These are phyloP conservation scores for Asbolus verrucosus DNA, from an alignment of 1,140 invertebrate genomes.

Conservation along the genomic window DNA sequence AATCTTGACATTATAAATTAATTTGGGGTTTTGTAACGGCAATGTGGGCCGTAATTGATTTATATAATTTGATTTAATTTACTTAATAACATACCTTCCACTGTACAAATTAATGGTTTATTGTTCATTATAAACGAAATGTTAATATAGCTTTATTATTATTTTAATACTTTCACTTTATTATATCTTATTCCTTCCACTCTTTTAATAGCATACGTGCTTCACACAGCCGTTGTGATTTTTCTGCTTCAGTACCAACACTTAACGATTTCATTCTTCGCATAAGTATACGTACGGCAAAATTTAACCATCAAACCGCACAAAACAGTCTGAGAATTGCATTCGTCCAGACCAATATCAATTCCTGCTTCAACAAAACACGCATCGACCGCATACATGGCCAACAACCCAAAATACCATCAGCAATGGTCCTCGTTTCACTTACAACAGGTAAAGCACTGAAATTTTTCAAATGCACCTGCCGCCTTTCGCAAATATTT, in stretches of 20 bases:
- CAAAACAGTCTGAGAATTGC: constrained; percentile 22
- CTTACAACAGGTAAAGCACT: constrained; percentile 16
- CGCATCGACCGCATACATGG: background rate
- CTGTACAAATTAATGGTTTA: constrained; percentile 7
- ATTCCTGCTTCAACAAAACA: background rate
- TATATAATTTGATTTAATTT: constrained; percentile 35
- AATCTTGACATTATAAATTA: constrained; percentile 29
- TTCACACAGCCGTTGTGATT: constrained; percentile 1
- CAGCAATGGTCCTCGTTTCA: background rate
- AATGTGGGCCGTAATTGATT: constrained; percentile 28
- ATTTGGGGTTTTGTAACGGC: constrained; percentile 25
- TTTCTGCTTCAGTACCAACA: background rate
- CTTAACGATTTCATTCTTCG: too few species aligned
- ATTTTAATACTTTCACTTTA: constrained; percentile 31
- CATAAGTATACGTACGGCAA: background rate
- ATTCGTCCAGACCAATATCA: background rate
- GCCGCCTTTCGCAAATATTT: constrained; percentile 9
- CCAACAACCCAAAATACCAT: background rate
- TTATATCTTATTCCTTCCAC: too few species aligned
- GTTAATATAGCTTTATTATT: constrained; percentile 26
- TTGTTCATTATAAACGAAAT: constrained; percentile 27
- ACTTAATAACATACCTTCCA: constrained; percentile 23
- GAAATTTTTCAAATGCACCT: constrained; percentile 23
- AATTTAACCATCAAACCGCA: background rate
- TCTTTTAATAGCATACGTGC: too few species aligned